phyloP scores from a whole-genome alignment of 2,113 vertebrate genomes.

The Macaca fascicularis region T2T-MFA8v1.1 NC_088394.1:48064501-48065000 shows the following conservation, averaged over 20 bases:
- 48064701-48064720: background rate
- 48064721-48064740: background rate
- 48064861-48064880: background rate
- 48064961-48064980: fast-evolving
- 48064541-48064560: too few species aligned
- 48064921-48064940: background rate
- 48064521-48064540: too few species aligned
- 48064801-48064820: background rate
- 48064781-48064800: background rate
- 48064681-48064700: background rate
- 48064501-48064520: too few species aligned
- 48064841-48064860: background rate
- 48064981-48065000: background rate
- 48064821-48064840: background rate
- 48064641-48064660: background rate
- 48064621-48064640: background rate
- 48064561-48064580: too few species aligned
- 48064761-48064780: background rate
- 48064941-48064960: background rate
- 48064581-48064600: too few species aligned
- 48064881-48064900: background rate
- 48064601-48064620: background rate
- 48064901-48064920: background rate
- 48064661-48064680: background rate
- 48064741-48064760: background rate